These are phyloP conservation scores for Rhizomys pruinosus DNA, from an alignment of 2,113 vertebrate species.

Conservation along the genomic window DNA sequence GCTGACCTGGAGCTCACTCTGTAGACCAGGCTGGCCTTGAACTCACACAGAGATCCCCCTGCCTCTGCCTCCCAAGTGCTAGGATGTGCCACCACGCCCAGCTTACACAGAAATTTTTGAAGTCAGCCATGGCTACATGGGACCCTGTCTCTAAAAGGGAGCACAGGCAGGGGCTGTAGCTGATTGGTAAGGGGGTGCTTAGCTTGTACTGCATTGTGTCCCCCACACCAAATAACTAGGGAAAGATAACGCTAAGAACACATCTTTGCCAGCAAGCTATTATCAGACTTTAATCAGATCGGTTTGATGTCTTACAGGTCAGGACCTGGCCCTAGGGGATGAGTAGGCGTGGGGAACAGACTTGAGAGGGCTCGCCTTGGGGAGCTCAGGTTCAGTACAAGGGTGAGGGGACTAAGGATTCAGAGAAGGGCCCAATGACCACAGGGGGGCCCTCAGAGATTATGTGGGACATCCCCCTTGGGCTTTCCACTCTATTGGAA, in stretches of 20 bases:
- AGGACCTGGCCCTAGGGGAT: not conserved
- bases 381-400: not conserved
- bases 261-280: not conserved
- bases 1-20: too few species aligned
- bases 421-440: not conserved
- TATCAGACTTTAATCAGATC: not conserved
- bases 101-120: not conserved
- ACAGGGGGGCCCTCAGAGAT: not conserved
- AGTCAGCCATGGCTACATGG: not conserved
- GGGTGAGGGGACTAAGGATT: not conserved
- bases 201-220: too few species aligned
- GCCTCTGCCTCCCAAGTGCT: too few species aligned
- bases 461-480: not conserved
- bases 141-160: not conserved
- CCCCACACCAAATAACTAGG: not conserved
- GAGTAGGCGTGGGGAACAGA: not conserved
- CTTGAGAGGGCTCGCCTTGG: not conserved
- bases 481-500: not conserved
- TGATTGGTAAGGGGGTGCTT: not conserved
- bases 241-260: not conserved
- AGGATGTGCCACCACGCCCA: too few species aligned
- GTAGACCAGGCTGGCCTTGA: too few species aligned
- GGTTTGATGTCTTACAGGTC: not conserved
- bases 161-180: rapidly evolving
- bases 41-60: too few species aligned